A percentile compares a stretch with the other conserved stretches of the same genome.
These are phyloP conservation scores for Notodonta dromedarius DNA, from an alignment of 2,888 invertebrate species.

Conservation along the genomic window DNA sequence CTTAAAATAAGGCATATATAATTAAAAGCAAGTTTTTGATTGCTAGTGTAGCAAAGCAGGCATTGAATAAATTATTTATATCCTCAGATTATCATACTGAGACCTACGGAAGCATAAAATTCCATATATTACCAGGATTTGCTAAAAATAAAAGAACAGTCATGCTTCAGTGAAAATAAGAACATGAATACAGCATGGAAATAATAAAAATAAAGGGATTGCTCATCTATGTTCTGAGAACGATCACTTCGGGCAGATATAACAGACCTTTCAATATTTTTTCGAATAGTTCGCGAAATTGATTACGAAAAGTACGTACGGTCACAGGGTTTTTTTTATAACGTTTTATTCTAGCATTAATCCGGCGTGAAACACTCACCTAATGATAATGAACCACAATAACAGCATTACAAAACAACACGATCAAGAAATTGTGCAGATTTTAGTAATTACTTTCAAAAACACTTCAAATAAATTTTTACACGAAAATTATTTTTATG, in stretches of 20 bases:
- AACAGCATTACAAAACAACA: slow-evolving; percentile 38
- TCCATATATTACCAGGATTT: background rate
- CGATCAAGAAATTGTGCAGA: slow-evolving; percentile 25
- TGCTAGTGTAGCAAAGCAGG: background rate
- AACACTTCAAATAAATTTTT: slow-evolving; percentile 52
- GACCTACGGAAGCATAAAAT: background rate
- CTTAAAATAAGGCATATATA: no score
- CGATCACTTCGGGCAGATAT: background rate
- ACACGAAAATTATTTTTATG: slow-evolving; percentile 40
- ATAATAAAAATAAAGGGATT: slow-evolving; percentile 40
- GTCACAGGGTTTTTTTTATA: background rate
- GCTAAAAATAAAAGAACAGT: slow-evolving; percentile 5
- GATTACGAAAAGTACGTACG: background rate
- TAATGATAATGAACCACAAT: slow-evolving; percentile 24
- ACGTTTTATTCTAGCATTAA: slow-evolving; percentile 25
- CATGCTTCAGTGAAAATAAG: slow-evolving; percentile 15
- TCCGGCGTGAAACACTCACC: slow-evolving; percentile 47
- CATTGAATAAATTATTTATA: background rate
- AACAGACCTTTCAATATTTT: background rate
- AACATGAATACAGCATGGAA: slow-evolving; percentile 26
- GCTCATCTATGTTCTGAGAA: slow-evolving; percentile 31
- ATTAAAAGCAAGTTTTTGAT: background rate
- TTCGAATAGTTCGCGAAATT: slow-evolving; percentile 8
- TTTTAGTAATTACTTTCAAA: slow-evolving; percentile 28
- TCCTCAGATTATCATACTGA: background rate